phyloP scores from a whole-genome alignment of 2,797 vertebrate genomes.

The Holocentrus rufus region DNA sequence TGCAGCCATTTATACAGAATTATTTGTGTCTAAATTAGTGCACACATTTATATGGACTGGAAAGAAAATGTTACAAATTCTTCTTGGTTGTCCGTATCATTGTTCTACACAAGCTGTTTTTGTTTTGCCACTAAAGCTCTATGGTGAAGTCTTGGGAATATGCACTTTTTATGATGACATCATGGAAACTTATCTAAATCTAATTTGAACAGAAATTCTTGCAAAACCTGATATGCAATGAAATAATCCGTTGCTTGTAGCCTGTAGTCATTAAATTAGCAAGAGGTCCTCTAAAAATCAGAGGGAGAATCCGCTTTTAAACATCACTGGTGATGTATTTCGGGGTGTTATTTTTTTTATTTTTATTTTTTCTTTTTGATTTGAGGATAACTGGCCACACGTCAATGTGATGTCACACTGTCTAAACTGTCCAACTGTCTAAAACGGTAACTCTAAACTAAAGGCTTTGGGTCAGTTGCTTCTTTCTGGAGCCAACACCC shows the following conservation, averaged over 20 bases:
- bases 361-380: background rate
- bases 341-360: background rate
- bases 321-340: no score
- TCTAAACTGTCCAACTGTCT: background rate
- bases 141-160: constrained; percentile 32
- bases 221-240: constrained; percentile 21
- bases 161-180: constrained; percentile 48
- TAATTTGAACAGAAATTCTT: constrained; percentile 45
- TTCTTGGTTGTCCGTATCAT: constrained; percentile 13
- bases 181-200: constrained; percentile 67
- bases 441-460: no score
- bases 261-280: background rate
- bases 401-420: background rate
- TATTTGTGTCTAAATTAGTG: background rate
- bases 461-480: no score
- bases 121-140: constrained; percentile 37
- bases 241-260: background rate
- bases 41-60: constrained; percentile 1
- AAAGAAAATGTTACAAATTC: constrained; percentile 24
- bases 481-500: no score
- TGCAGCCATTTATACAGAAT: no score
- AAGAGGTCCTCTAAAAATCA: constrained; percentile 1
- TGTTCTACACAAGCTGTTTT: constrained; percentile 32
- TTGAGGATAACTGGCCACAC: background rate
- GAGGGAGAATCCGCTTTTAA: no score